Percentiles rank a stretch among this genome's conserved stretches.
Evolutionary conservation across 2,888 invertebrate genomes (phyloP).

Genomic region (Sarcophaga rosellei): DNA sequence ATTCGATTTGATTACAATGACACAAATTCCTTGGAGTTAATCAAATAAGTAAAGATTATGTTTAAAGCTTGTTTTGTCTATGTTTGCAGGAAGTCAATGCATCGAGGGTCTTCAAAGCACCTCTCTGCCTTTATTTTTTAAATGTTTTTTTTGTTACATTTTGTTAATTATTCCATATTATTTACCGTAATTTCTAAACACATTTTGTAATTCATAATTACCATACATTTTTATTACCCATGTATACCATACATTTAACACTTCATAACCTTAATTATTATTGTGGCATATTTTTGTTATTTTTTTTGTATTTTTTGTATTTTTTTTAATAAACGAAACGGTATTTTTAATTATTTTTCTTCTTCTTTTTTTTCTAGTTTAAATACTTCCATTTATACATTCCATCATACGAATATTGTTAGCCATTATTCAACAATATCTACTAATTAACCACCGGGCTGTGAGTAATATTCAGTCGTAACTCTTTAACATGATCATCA

Average conservation of each 20-base stretch:
- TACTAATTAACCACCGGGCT: slow-evolving; percentile 55
- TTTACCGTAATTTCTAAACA: background rate
- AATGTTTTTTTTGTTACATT: slow-evolving; percentile 13
- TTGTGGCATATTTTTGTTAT: slow-evolving; percentile 31
- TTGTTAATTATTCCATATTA: slow-evolving; percentile 19
- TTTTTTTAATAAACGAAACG: slow-evolving; percentile 28
- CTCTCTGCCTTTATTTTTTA: no score
- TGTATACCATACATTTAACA: slow-evolving; percentile 50
- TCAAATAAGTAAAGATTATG: no score
- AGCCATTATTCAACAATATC: slow-evolving; percentile 65
- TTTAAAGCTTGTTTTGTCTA: no score
- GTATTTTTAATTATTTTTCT: background rate
- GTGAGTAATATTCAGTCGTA: slow-evolving; percentile 9
- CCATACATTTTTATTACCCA: slow-evolving; percentile 37
- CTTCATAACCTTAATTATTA: slow-evolving; percentile 62
- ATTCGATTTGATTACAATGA: no score
- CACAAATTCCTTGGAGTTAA: no score
- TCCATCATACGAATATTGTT: slow-evolving; percentile 53
- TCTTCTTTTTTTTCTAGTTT: slow-evolving; percentile 26
- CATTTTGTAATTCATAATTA: slow-evolving; percentile 51
- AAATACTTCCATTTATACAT: slow-evolving; percentile 12
- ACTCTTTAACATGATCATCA: slow-evolving; percentile 28
- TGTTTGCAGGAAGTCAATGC: no score
- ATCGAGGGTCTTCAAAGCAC: no score
- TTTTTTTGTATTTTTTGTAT: background rate